These are phyloP conservation scores for Drosophila trapezifrons DNA, from an alignment of 1,140 invertebrate species.

Conservation along the genomic window DNA sequence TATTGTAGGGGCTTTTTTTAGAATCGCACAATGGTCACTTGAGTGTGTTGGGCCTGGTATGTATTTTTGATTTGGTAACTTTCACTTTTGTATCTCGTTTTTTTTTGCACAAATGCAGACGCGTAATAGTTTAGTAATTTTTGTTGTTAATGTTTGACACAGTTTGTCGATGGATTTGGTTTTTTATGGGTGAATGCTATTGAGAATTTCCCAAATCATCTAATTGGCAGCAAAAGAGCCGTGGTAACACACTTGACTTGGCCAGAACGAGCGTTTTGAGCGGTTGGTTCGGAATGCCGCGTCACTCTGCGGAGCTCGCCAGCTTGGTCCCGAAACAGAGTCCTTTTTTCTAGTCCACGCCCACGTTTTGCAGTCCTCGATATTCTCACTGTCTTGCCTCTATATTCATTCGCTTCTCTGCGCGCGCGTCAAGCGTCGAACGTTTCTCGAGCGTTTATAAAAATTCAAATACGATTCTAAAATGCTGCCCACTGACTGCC, in stretches of 20 bases:
- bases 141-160: conserved; percentile 36
- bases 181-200: background rate
- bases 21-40: conserved; percentile 76
- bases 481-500: conserved; percentile 42
- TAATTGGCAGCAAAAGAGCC: conserved; percentile 33
- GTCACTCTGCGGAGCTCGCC: conserved; percentile 32
- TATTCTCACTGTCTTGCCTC: conserved; percentile 2
- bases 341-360: conserved; percentile 50
- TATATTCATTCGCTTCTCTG: conserved; percentile 46
- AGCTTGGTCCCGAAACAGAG: conserved; percentile 15
- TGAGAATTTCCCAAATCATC: conserved; percentile 28
- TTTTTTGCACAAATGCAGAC: conserved; percentile 31
- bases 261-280: conserved; percentile 31
- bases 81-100: conserved; percentile 55
- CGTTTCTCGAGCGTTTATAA: conserved; percentile 83
- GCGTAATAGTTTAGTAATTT: conserved; percentile 30
- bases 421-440: conserved; percentile 78
- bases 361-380: conserved; percentile 23
- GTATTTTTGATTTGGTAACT: conserved; percentile 56
- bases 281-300: conserved; percentile 33
- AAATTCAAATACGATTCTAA: conserved; percentile 84
- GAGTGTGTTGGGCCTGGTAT: conserved; percentile 22
- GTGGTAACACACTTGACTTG: conserved; percentile 50
- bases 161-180: conserved; percentile 16
- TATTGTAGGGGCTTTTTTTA: conserved; percentile 57